Evolutionary conservation across 2,888 invertebrate genomes (phyloP).

Genomic region (Ypsolopha sequella): DNA sequence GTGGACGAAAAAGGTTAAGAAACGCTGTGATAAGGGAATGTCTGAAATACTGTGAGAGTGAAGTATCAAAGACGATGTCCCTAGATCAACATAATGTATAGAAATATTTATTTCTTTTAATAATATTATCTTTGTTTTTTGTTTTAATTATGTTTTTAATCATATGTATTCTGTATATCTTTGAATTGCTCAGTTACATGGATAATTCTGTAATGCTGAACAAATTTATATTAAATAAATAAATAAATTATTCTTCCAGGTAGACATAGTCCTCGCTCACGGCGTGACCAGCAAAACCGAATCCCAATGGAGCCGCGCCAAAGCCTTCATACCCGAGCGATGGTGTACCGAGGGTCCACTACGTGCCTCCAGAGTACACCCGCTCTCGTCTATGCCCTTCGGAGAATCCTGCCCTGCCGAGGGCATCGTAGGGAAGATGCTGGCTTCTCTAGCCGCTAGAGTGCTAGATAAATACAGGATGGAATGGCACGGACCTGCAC

Average conservation of each 20-base stretch:
- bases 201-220: no score
- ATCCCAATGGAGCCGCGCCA: slow-evolving; percentile 46
- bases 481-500: slow-evolving; percentile 57
- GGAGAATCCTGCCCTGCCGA: slow-evolving; percentile 50
- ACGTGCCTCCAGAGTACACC: slow-evolving; percentile 41
- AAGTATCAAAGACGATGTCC: no score
- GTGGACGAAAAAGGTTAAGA: no score
- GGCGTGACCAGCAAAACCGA: slow-evolving; percentile 50
- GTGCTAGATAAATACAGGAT: slow-evolving; percentile 47
- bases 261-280: slow-evolving; percentile 58
- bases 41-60: no score
- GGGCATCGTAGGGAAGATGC: slow-evolving; percentile 37
- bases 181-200: no score
- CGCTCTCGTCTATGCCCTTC: slow-evolving; percentile 43
- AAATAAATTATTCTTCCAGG: slow-evolving; percentile 21
- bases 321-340: slow-evolving; percentile 52
- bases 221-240: no score
- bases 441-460: slow-evolving; percentile 32
- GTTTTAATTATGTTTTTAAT: no score
- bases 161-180: no score
- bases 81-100: no score
- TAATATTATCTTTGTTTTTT: no score
- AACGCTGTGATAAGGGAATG: no score
- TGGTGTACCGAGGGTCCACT: slow-evolving; percentile 49
- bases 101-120: no score